A percentile compares a stretch with the other conserved stretches of the same genome.
These are phyloP conservation scores for Pangasius krempfi DNA, from an alignment of 2,797 vertebrate species.

Conservation along the genomic window DNA sequence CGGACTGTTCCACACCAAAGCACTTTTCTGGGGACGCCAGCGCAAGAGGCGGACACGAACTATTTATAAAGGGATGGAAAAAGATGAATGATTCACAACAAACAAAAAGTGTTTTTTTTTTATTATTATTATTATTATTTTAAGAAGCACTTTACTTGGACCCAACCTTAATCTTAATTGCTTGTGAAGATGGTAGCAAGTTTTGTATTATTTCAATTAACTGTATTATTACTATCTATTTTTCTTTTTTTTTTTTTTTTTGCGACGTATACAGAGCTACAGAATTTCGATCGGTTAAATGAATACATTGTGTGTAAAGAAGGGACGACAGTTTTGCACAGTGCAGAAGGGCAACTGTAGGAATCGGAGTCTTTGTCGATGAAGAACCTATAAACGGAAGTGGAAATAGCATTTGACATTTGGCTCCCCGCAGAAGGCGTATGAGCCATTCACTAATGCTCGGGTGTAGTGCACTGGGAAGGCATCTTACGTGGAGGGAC, in stretches of 20 bases:
- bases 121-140: slow-evolving; percentile 58
- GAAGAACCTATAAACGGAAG: background rate
- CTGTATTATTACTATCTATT: slow-evolving; percentile 59
- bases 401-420: background rate
- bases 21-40: slow-evolving; percentile 78
- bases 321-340: slow-evolving; percentile 64
- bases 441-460: background rate
- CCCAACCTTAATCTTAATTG: slow-evolving; percentile 71
- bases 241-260: slow-evolving; percentile 34
- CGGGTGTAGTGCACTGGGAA: slow-evolving; percentile 2
- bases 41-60: slow-evolving; percentile 57
- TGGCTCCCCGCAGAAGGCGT: background rate
- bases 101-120: slow-evolving; percentile 37
- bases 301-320: slow-evolving; percentile 55
- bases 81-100: slow-evolving; percentile 43
- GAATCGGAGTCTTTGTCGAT: background rate
- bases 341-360: slow-evolving; percentile 24
- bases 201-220: slow-evolving; percentile 70
- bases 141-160: slow-evolving; percentile 84
- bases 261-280: slow-evolving; percentile 62
- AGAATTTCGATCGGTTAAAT: slow-evolving; percentile 54
- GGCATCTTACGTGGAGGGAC: slow-evolving; percentile 6
- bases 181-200: slow-evolving; percentile 73
- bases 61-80: slow-evolving; percentile 65
- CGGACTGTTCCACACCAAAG: slow-evolving; percentile 82